phyloP scores from a whole-genome alignment of 2,113 vertebrate genomes.

The Rhinopomastus cyanomelas region DNA sequence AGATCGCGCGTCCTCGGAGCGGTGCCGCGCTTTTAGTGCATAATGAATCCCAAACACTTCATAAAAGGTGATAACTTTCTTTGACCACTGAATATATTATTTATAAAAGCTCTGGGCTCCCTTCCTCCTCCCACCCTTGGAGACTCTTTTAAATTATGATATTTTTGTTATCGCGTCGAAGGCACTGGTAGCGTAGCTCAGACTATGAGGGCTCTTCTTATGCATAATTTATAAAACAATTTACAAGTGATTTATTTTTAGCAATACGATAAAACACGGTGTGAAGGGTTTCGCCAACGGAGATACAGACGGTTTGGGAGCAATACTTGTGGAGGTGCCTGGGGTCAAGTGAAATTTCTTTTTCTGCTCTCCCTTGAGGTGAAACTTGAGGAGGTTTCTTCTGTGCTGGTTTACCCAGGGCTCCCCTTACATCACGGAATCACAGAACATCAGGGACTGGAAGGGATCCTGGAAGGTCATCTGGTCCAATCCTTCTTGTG shows the following conservation, averaged over 20 bases:
- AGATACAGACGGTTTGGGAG: not conserved
- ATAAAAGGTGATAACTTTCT: constrained; percentile 80
- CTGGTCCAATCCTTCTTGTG: too few species aligned
- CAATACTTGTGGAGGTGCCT: constrained; percentile 6
- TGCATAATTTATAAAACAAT: constrained; percentile 84
- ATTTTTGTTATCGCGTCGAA: constrained; percentile 54
- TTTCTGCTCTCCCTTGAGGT: not conserved
- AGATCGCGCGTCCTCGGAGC: not conserved
- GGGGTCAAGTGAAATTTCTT: constrained; percentile 46
- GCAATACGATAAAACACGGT: constrained; percentile 71
- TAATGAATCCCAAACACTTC: constrained; percentile 76
- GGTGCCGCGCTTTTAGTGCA: constrained; percentile 65
- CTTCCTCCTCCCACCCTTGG: constrained; percentile 51
- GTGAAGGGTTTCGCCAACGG: constrained; percentile 68
- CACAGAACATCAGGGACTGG: too few species aligned
- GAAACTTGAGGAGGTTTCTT: not conserved
- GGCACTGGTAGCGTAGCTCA: constrained; percentile 67
- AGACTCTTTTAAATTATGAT: constrained; percentile 29
- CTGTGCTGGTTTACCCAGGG: not conserved
- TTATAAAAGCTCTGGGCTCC: constrained; percentile 68
- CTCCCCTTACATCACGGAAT: not conserved
- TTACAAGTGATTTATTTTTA: constrained; percentile 82
- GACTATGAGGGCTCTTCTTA: constrained; percentile 73
- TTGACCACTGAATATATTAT: constrained; percentile 80
- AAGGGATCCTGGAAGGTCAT: too few species aligned